Evolutionary conservation across 2,797 vertebrate species (phyloP).

Genomic region (Hippopotamyrus pictus): DNA sequence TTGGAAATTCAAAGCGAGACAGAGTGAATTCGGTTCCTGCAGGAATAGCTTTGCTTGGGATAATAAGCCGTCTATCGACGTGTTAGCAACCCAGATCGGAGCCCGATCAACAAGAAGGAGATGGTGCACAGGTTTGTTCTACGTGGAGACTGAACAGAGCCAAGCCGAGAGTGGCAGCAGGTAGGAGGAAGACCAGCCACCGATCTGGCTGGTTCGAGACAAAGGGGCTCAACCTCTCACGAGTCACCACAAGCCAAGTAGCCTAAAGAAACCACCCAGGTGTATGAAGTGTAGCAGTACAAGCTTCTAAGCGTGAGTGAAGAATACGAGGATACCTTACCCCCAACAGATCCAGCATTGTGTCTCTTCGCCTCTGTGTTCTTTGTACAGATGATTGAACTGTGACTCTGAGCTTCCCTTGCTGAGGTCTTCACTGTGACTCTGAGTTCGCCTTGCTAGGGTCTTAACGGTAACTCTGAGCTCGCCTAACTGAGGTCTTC

Average conservation of each 20-base stretch:
- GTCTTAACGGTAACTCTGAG: background rate
- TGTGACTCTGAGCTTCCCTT: background rate
- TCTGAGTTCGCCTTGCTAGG: background rate
- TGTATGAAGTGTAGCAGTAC: background rate
- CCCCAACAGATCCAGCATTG: conserved; percentile 11
- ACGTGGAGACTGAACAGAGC: background rate
- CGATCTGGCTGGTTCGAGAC: background rate
- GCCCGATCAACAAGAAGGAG: background rate
- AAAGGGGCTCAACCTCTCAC: background rate
- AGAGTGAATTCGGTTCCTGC: background rate
- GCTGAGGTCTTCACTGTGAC: background rate
- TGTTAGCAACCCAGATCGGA: background rate
- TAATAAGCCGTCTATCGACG: background rate
- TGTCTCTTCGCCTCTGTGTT: background rate
- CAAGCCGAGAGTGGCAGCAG: background rate
- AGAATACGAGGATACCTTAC: background rate
- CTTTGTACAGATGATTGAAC: background rate
- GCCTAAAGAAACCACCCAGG: background rate
- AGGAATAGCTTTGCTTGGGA: background rate
- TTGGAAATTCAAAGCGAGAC: background rate
- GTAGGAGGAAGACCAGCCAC: background rate
- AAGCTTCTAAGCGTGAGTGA: background rate
- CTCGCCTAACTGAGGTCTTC: background rate
- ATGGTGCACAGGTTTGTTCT: background rate
- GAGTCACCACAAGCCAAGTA: background rate